phyloP scores from a whole-genome alignment of 1,140 invertebrate genomes.

The Temnothorax curvispinosus region DNA sequence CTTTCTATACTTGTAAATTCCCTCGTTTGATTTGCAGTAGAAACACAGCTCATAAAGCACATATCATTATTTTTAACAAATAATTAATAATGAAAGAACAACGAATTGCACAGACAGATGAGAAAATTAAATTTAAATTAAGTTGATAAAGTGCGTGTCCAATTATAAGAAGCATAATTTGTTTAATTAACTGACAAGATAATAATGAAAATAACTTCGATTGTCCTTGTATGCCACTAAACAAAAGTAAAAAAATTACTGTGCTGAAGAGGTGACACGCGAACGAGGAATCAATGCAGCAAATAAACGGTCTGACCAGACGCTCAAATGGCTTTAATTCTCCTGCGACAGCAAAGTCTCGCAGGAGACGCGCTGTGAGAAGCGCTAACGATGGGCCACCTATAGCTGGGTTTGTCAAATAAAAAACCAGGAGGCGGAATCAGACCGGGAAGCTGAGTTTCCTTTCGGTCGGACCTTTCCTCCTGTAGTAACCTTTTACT shows the following conservation, averaged over 20 bases:
- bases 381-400: not conserved
- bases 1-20: not conserved
- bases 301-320: not conserved
- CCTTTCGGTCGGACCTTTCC: conserved; percentile 53
- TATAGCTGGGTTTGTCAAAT: conserved; percentile 30
- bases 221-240: not conserved
- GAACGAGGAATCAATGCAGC: conserved; percentile 50
- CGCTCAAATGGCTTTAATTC: conserved; percentile 46
- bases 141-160: not conserved
- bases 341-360: conserved; percentile 4
- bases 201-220: not conserved
- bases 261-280: not conserved
- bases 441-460: conserved; percentile 65
- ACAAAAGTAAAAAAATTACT: not conserved
- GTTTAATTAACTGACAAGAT: not conserved
- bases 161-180: not conserved
- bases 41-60: not conserved
- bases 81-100: not conserved
- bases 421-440: conserved; percentile 51
- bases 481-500: conserved; percentile 2
- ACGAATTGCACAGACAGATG: not conserved
- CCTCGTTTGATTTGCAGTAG: not conserved
- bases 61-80: not conserved
- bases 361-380: not conserved
- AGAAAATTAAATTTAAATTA: conserved; percentile 6